Evolutionary conservation across 2,888 invertebrate genomes (phyloP).

Genomic region (Escarpia spicata): DNA sequence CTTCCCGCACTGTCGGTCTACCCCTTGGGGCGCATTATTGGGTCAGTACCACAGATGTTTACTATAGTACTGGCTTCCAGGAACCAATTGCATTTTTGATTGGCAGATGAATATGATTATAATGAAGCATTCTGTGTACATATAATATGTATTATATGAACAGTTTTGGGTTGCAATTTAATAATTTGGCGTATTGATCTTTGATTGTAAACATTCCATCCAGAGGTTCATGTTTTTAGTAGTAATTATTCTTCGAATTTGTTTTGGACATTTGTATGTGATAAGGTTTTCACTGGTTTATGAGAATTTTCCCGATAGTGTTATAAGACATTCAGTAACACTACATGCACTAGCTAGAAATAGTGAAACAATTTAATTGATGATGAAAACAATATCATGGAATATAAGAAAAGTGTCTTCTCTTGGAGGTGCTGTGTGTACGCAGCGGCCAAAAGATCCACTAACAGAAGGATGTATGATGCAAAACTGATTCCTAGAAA

Average conservation of each 20-base stretch:
- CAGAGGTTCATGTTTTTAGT: background rate
- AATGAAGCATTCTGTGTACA: background rate
- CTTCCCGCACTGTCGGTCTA: background rate
- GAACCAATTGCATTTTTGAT: background rate
- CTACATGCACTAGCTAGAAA: background rate
- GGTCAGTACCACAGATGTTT: background rate
- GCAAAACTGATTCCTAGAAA: slow-evolving; percentile 1
- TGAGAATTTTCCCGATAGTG: background rate
- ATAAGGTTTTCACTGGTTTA: background rate
- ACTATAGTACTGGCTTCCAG: background rate
- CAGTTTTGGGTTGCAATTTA: background rate
- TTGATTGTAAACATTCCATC: background rate
- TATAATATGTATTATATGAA: background rate
- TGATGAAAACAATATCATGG: background rate
- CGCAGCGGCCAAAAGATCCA: background rate
- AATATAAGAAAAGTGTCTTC: background rate
- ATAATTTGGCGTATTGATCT: background rate
- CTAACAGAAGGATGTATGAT: background rate
- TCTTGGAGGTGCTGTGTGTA: background rate
- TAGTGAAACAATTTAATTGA: background rate
- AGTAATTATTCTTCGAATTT: background rate
- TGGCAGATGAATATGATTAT: background rate
- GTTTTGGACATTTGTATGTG: background rate
- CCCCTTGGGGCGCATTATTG: background rate
- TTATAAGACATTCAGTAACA: background rate